A percentile compares a stretch with the other conserved stretches of the same genome.
phyloP scores from a whole-genome alignment of 2,113 vertebrate species.

The Bos indicus region DNA sequence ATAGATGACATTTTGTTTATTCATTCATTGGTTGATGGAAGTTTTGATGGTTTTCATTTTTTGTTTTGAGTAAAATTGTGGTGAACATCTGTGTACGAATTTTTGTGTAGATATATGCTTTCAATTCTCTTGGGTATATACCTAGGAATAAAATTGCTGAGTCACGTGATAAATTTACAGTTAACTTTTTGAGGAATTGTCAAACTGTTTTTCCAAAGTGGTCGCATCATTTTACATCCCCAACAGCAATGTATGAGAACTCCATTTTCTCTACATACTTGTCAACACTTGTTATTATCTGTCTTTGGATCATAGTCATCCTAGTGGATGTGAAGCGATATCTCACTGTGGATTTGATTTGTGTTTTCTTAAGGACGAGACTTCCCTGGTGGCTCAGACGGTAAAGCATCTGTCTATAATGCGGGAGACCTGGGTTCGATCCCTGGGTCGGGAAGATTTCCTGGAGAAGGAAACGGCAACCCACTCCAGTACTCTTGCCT shows the following conservation, averaged over 20 bases:
- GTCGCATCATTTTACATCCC: neutral
- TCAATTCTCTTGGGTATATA: neutral
- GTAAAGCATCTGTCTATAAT: too few relatives aligned
- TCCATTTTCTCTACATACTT: neutral
- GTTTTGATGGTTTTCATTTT: neutral
- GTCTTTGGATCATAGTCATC: neutral
- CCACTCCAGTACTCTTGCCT: too few relatives aligned
- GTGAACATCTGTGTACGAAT: neutral
- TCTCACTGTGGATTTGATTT: neutral
- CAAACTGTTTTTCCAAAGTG: neutral
- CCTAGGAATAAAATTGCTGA: neutral
- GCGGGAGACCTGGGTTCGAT: too few relatives aligned
- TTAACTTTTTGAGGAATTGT: neutral
- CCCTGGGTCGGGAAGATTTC: too few relatives aligned
- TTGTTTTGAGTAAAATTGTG: neutral
- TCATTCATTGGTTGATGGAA: neutral
- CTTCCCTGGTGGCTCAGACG: too few relatives aligned
- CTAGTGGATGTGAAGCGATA: neutral
- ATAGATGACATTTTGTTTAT: neutral
- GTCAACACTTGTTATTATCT: neutral
- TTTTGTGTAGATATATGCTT: neutral
- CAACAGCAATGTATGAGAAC: neutral
- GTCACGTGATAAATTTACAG: neutral
- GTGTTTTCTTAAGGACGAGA: neutral
- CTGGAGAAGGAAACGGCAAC: too few relatives aligned